Evolutionary conservation across 1,140 invertebrate species (phyloP), one percentile per base, ranked within the genome.

Genomic region (Drosophila azteca): DNA sequence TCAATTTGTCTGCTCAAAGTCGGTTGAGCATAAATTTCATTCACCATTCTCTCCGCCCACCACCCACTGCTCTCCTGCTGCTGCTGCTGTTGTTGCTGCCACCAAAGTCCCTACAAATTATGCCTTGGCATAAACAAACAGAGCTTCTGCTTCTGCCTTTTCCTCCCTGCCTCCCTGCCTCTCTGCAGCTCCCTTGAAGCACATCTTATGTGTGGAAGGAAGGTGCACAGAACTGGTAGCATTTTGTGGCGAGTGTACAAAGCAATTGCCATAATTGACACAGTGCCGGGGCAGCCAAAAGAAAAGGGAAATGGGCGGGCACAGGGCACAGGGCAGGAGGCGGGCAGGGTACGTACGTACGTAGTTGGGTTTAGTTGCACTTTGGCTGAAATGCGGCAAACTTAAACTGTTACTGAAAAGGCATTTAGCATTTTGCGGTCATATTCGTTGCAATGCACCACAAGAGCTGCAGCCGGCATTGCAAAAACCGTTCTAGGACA

Each of bases 221-320:
- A 74, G 74, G 70, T 63, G 69, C 49, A 77, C 74, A 77, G 73
- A 72, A 48, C 48, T 63, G 70, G 64, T 65, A 78, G 51, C 76
- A 75, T 78, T 78, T 75, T 75, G 72, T 65, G 72, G 75, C 57
- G 71, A 78, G 72, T 75, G 71, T 78, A 71, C 76, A 70, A 70
- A 78, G 76, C 76, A 78, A 78, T 78, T 78, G 76, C 76, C 76
- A 64, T 78, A 78, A 78, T 78, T 78, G 76, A 75, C 72, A 78
- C 66, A 64, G 65, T 53, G 57, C 61, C 50, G 48, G 20, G 29
- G 17, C 8, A 26, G 17, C 7, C 35, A 1, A 13, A 39, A 39
- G 35, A 39, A 13, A 11, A 39, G 45, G 43, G 8, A 4, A 17
- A 26, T 5, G 5, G 24, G 24, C 5, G 24, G 24, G 24, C 24